A percentile compares a stretch with the other conserved stretches of the same genome.
Evolutionary conservation across 2,888 invertebrate species (phyloP).

Genomic region (Bembecia ichneumoniformis): DNA sequence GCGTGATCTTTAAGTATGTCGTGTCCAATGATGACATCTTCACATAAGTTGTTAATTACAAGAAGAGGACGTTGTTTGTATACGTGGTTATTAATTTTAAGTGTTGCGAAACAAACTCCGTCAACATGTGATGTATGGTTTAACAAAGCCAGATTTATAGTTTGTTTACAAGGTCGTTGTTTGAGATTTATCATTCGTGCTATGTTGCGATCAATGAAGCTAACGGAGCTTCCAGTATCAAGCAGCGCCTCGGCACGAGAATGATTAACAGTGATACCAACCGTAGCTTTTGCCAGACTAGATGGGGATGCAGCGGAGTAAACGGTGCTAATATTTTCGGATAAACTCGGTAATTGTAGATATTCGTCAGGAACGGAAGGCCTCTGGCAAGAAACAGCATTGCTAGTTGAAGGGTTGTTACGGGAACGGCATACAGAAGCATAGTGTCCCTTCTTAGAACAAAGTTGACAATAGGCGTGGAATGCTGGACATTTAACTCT

Average conservation of each 20-base stretch:
- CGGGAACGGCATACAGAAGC: neutral
- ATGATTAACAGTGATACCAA: no score
- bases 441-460: slow-evolving; percentile 1
- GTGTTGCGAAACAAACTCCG: slow-evolving; percentile 1
- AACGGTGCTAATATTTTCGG: no score
- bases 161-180: neutral
- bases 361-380: no score
- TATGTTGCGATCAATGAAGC: no score
- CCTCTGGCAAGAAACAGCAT: no score
- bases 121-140: neutral
- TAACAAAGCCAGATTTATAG: neutral
- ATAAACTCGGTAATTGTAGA: no score
- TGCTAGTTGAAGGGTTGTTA: no score
- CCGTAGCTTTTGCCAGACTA: no score
- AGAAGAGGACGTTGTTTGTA: neutral
- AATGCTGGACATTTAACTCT: slow-evolving; percentile 1
- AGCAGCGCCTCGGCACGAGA: no score
- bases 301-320: no score
- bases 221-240: no score
- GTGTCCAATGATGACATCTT: slow-evolving; percentile 8
- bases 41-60: slow-evolving; percentile 2
- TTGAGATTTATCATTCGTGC: no score
- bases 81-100: neutral
- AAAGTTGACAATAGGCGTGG: slow-evolving; percentile 2
- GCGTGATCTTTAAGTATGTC: slow-evolving; percentile 5